These are phyloP conservation scores for Sicus ferrugineus DNA, from an alignment of 2,888 invertebrate genomes.

Conservation along the genomic window DNA sequence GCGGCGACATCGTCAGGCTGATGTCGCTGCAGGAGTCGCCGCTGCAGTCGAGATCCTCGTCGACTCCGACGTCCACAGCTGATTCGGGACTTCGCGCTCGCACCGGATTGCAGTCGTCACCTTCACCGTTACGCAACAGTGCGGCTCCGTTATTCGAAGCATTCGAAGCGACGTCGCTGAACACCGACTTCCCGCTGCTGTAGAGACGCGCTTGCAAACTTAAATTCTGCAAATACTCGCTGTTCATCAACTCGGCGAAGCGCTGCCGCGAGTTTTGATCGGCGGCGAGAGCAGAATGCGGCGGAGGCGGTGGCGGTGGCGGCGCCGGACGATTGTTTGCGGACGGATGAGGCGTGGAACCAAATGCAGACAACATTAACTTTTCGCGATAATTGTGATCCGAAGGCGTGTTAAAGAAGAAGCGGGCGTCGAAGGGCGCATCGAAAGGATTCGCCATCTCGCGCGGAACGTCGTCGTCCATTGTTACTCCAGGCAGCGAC, in stretches of 20 bases:
- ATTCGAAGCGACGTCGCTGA: constrained; percentile 28
- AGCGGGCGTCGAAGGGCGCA: constrained; percentile 49
- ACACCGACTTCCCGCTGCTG: constrained; percentile 38
- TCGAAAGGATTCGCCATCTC: constrained; percentile 46
- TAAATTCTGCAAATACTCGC: constrained; percentile 54
- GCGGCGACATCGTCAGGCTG: constrained; percentile 63
- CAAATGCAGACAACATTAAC: constrained; percentile 42
- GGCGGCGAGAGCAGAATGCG: constrained; percentile 41
- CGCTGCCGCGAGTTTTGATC: constrained; percentile 48
- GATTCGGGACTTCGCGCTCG: constrained; percentile 42
- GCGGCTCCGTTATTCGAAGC: constrained; percentile 37
- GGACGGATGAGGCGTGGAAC: neutral
- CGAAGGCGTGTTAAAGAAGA: constrained; percentile 48
- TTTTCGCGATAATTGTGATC: constrained; percentile 47
- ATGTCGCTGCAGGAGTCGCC: constrained; percentile 64
- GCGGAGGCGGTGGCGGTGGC: neutral
- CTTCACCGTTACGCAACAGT: constrained; percentile 38
- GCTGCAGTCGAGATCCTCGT: constrained; percentile 62
- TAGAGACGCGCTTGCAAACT: constrained; percentile 52
- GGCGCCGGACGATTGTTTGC: neutral
- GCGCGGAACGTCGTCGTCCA: neutral
- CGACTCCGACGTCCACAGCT: constrained; percentile 55
- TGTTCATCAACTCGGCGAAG: constrained; percentile 51
- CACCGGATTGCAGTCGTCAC: constrained; percentile 11
- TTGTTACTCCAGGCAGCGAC: neutral